Evolutionary conservation across 2,113 vertebrate species (phyloP).

Genomic region (Alligator sinensis): DNA sequence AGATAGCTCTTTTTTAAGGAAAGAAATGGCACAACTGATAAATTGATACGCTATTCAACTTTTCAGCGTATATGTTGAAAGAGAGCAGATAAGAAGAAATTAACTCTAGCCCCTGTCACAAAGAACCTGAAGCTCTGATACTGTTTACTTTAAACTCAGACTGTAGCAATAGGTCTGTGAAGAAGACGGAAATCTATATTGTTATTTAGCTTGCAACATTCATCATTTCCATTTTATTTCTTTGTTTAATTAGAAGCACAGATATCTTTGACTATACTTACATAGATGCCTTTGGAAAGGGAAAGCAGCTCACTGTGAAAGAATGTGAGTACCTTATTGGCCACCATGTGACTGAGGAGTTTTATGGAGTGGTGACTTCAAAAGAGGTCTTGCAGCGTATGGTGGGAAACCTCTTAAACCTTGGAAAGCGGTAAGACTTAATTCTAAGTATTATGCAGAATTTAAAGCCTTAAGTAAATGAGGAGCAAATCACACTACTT

Average conservation of each 20-base stretch:
- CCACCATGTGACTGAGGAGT: slow-evolving; percentile 94
- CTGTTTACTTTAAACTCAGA: neutral
- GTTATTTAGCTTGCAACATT: neutral
- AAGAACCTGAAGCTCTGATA: neutral
- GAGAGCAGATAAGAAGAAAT: neutral
- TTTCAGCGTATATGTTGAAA: neutral
- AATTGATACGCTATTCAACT: neutral
- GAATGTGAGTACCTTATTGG: slow-evolving; percentile 96
- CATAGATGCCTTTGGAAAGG: slow-evolving; percentile 95
- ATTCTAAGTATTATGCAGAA: neutral
- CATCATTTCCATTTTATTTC: neutral
- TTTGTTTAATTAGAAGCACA: slow-evolving; percentile 78
- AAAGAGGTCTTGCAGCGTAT: slow-evolving; percentile 94
- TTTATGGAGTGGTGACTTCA: slow-evolving; percentile 92
- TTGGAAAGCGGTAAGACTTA: slow-evolving; percentile 92
- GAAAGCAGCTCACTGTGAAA: slow-evolving; percentile 93
- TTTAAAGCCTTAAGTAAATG: neutral
- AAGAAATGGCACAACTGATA: neutral
- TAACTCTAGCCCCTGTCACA: neutral
- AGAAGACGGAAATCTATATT: neutral
- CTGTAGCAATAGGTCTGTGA: neutral
- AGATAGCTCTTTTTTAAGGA: neutral
- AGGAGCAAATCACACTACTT: accelerated
- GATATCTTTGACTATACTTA: slow-evolving; percentile 96
- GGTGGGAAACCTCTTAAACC: slow-evolving; percentile 97